Evolutionary conservation across 1,140 invertebrate species (phyloP).

Genomic region (Drosophila sproati): DNA sequence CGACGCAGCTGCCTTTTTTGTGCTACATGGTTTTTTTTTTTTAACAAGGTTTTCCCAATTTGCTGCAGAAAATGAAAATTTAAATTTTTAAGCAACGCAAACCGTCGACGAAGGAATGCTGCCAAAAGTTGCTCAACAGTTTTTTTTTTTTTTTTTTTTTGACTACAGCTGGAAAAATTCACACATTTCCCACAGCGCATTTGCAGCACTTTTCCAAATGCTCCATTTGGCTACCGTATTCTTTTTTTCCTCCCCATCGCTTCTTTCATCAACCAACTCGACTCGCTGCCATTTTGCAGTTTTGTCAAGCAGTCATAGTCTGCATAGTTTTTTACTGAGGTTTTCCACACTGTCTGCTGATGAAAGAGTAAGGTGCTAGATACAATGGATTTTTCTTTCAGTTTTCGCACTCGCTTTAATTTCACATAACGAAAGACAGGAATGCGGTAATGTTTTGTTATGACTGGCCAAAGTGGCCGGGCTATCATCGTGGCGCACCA

Average conservation of each 20-base stretch:
- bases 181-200: slow-evolving; percentile 77
- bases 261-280: slow-evolving; percentile 20
- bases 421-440: slow-evolving; percentile 67
- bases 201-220: slow-evolving; percentile 55
- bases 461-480: slow-evolving; percentile 49
- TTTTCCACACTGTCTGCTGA: slow-evolving; percentile 45
- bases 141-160: slow-evolving; percentile 19
- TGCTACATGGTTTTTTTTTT: slow-evolving; percentile 26
- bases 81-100: slow-evolving; percentile 79
- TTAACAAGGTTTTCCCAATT: slow-evolving; percentile 53
- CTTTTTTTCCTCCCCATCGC: slow-evolving; percentile 4
- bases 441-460: slow-evolving; percentile 52
- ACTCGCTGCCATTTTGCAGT: slow-evolving; percentile 36
- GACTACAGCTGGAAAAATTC: slow-evolving; percentile 77
- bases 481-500: slow-evolving; percentile 4
- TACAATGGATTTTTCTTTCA: slow-evolving; percentile 4
- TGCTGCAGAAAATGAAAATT: slow-evolving; percentile 79
- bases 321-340: slow-evolving; percentile 28
- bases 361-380: slow-evolving; percentile 58
- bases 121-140: slow-evolving; percentile 60
- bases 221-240: slow-evolving; percentile 46
- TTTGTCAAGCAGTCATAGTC: slow-evolving; percentile 53
- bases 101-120: slow-evolving; percentile 34
- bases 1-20: slow-evolving; percentile 11
- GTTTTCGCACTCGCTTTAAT: slow-evolving; percentile 55